Percentiles rank a stretch among this genome's conserved stretches.
Conservation (phyloP, 2,797 vertebrate species). For the Clarias fuscus region DNA sequence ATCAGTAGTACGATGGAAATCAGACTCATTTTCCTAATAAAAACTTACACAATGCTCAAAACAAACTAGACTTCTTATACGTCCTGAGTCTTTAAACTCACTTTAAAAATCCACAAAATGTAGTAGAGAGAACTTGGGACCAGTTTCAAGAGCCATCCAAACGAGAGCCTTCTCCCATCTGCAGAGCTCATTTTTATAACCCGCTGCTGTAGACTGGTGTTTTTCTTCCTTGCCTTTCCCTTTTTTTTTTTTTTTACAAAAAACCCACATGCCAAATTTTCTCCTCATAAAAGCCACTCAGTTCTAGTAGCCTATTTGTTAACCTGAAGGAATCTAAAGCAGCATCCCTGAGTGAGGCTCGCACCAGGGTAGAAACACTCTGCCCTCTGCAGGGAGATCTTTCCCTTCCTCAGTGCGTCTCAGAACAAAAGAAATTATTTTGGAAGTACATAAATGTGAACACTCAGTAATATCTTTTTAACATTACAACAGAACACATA, state of each 20-base stretch:
- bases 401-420: neutral
- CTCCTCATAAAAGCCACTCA: conserved; percentile 58
- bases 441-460: neutral
- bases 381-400: conserved; percentile 65
- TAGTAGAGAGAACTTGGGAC: conserved; percentile 15
- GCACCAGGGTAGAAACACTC: conserved; percentile 50
- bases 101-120: conserved; percentile 22
- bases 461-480: neutral
- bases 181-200: conserved; percentile 55
- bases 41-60: neutral
- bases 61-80: neutral
- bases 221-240: conserved; percentile 59
- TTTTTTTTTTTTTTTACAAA: conserved; percentile 54
- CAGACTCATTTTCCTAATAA: conserved; percentile 65
- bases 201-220: conserved; percentile 30
- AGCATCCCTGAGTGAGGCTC: neutral
- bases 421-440: neutral
- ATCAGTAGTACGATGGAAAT: conserved; percentile 59
- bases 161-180: conserved; percentile 52
- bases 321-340: conserved; percentile 47
- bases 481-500: neutral
- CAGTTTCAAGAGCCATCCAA: conserved; percentile 37
- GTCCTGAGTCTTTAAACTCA: neutral
- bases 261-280: conserved; percentile 61
- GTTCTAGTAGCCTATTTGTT: conserved; percentile 53